Evolutionary conservation across 2,113 vertebrate genomes (phyloP).

Genomic region (Platichthys stellatus): DNA sequence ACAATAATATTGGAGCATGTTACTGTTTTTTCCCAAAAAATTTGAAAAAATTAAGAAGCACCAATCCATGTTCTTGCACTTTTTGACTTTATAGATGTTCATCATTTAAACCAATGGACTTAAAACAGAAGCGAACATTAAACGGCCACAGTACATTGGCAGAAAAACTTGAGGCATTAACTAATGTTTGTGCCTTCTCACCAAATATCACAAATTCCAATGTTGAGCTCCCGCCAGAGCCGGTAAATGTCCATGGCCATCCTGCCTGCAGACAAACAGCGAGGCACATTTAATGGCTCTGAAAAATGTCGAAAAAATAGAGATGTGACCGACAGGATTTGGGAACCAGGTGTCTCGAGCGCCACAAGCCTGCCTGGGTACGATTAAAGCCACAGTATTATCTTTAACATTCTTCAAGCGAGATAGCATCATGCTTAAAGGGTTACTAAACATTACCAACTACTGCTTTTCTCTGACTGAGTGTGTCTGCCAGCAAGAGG

Average conservation of each 20-base stretch:
- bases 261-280: neutral
- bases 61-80: too few species aligned
- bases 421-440: conserved; percentile 51
- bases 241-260: conserved; percentile 17
- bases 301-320: conserved; percentile 55
- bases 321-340: conserved; percentile 58
- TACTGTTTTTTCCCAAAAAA: too few species aligned
- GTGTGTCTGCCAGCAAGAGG: conserved; percentile 28
- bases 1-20: too few species aligned
- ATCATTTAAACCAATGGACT: neutral
- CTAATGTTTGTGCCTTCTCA: neutral
- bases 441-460: conserved; percentile 33
- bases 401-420: conserved; percentile 53
- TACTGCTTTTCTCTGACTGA: conserved; percentile 23
- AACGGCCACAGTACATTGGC: neutral
- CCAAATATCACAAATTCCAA: conserved; percentile 16
- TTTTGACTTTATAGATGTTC: neutral
- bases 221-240: conserved; percentile 18
- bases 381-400: conserved; percentile 58
- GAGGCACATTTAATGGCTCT: conserved; percentile 30
- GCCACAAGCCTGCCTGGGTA: conserved; percentile 40
- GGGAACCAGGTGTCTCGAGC: conserved; percentile 56
- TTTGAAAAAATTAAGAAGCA: too few species aligned
- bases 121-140: neutral
- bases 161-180: neutral